Evolutionary conservation across 2,797 vertebrate species (phyloP).

Genomic region (Molossus alvarezi): DNA sequence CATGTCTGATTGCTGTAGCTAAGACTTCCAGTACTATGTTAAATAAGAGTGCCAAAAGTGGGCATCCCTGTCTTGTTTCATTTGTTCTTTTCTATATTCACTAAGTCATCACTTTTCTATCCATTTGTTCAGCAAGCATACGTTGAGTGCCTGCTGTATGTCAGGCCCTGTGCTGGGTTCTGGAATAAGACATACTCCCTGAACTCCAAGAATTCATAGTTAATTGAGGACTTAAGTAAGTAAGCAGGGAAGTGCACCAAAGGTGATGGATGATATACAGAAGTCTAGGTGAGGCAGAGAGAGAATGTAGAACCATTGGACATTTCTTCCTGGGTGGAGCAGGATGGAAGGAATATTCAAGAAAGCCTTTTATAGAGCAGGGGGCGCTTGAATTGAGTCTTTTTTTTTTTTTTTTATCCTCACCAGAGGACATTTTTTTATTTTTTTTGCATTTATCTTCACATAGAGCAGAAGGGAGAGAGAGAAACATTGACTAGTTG

Average conservation of each 20-base stretch:
- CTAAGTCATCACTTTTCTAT: constrained; percentile 57
- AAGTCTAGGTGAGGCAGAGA: constrained; percentile 50
- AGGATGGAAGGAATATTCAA: constrained; percentile 1
- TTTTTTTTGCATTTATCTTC: too few relatives aligned
- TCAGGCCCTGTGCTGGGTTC: constrained; percentile 62
- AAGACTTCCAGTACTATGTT: too few relatives aligned
- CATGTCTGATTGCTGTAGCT: too few relatives aligned
- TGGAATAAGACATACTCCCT: not conserved
- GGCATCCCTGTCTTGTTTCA: not conserved
- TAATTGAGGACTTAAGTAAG: constrained; percentile 9
- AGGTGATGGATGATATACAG: not conserved
- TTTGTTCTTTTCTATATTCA: constrained; percentile 53
- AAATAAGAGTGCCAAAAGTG: too few relatives aligned
- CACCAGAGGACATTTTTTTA: too few relatives aligned
- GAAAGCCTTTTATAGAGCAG: constrained; percentile 47
- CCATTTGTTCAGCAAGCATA: constrained; percentile 16
- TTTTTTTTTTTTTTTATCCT: not conserved
- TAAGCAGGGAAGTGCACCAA: constrained; percentile 7
- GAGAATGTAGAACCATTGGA: not conserved
- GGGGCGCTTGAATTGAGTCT: not conserved
- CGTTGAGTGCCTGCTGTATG: constrained; percentile 23
- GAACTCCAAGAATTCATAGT: constrained; percentile 43
- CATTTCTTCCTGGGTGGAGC: not conserved
- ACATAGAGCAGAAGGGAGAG: too few relatives aligned
- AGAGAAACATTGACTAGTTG: too few relatives aligned